These are phyloP conservation scores for Isurus oxyrinchus DNA, from an alignment of 2,113 vertebrate genomes.

Conservation along the genomic window DNA sequence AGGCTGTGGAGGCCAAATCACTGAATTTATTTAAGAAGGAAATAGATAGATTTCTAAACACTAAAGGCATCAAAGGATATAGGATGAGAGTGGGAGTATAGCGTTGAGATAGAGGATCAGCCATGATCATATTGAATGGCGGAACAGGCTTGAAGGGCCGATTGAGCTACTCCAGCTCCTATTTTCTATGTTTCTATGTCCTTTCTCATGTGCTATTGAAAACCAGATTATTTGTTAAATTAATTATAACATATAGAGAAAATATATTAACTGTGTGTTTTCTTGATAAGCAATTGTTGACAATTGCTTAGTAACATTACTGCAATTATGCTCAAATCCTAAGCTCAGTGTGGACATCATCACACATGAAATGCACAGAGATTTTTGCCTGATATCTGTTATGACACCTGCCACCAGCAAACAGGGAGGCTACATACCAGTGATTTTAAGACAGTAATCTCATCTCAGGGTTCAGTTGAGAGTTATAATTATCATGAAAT, in stretches of 20 bases:
- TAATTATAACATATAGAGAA: not conserved
- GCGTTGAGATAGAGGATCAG: too few relatives aligned
- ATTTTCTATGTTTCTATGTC: not conserved
- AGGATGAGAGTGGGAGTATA: too few relatives aligned
- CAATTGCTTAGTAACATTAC: not conserved
- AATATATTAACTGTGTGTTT: not conserved
- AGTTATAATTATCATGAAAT: not conserved
- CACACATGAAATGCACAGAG: not conserved
- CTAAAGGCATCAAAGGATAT: too few relatives aligned
- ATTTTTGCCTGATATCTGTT: not conserved
- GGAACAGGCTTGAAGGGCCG: too few relatives aligned
- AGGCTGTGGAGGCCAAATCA: too few relatives aligned
- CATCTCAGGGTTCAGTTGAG: conserved; percentile 7
- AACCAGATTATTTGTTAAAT: not conserved
- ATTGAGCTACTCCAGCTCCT: too few relatives aligned
- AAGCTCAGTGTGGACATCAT: not conserved
- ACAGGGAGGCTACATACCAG: not conserved
- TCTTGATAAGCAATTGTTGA: not conserved
- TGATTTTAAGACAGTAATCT: conserved; percentile 18
- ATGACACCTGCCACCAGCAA: not conserved
- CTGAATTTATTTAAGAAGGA: too few relatives aligned
- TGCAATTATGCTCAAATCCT: not conserved
- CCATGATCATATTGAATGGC: too few relatives aligned
- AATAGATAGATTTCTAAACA: too few relatives aligned
- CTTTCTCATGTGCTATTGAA: not conserved